Evolutionary conservation across 2,113 vertebrate genomes (phyloP), one percentile per base, ranked within the genome.

Genomic region (Aramus guarauna): DNA sequence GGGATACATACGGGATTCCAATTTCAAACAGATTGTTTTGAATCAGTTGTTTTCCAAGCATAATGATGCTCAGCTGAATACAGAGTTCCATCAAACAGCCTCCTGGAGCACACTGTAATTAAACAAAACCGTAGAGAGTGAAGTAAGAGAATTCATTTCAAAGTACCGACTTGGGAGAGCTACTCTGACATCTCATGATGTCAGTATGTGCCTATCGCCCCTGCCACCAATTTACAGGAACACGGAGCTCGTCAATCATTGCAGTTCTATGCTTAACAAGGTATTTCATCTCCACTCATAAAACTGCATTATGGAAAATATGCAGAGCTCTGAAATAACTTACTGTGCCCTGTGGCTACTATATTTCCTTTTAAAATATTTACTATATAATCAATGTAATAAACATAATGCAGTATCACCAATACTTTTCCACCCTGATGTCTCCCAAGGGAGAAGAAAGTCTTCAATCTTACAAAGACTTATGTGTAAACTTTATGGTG

Each of bases 11-110:
- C 99, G 99, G 99, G 96, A 99, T 98, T 96, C 99, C 99, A 62
- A 99, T 98, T 98, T 99, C 99, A 94, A 99, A 99, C 64, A 99
- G 97, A 92, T 99, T 99, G 94, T 99, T 99, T 96, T 99, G 99
- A 80, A 99, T 99, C 91, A 99, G 97, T 96, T 99, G 99, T 94
- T 99, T 99, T 68, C 99, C 99, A 60, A 99, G 97, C 99, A 99
- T 99, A 94, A 99, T 99, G 98, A 99, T 99, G 97, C 99, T 99
- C 64, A 99, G 98, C 96, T 99, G 99, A 94, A 99, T 99, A 93
- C 99, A 99, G 62, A 99, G 98, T 96, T 99, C 99, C 94, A 99
- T 99, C 92, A 99, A 98, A 97, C 99, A 99, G 94, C 99, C 99
- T 64, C 99, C 99, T 6, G 99, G 99, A 83, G 99, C 99, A 92